Evolutionary conservation across 2,888 invertebrate species (phyloP).

Genomic region (Dasysyrphus albostriatus): DNA sequence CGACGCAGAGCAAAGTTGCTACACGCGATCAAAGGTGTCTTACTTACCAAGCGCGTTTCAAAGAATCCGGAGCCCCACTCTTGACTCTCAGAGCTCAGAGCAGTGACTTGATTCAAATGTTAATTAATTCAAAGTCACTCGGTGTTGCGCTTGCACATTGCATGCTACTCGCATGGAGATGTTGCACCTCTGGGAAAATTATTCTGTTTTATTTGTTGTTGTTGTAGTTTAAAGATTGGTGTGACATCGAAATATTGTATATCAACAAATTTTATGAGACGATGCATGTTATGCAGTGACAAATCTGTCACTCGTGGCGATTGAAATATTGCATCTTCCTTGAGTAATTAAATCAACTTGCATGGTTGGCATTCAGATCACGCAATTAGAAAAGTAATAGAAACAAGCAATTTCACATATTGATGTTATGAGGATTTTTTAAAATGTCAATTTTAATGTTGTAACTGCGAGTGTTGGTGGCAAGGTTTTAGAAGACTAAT

Average conservation of each 20-base stretch:
- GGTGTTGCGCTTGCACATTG: conserved; percentile 38
- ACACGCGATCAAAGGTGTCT: conserved; percentile 60
- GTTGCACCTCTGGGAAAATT: conserved; percentile 25
- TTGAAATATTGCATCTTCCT: conserved; percentile 1
- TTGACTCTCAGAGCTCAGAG: neutral
- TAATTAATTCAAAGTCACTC: conserved; percentile 67
- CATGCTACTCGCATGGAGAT: conserved; percentile 9
- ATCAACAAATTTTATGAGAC: neutral
- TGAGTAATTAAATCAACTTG: conserved; percentile 10
- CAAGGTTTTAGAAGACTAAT: too few relatives aligned
- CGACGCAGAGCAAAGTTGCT: conserved; percentile 4
- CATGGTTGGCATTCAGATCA: conserved; percentile 5
- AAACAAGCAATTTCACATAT: neutral
- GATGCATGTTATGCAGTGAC: conserved; percentile 24
- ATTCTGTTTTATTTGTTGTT: neutral
- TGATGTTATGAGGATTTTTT: neutral
- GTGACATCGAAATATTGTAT: conserved; percentile 33
- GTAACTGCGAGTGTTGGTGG: too few relatives aligned
- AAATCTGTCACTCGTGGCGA: conserved; percentile 27
- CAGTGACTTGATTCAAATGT: conserved; percentile 62
- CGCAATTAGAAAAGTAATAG: neutral
- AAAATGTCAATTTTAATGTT: conserved; percentile 9
- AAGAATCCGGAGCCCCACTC: conserved; percentile 23
- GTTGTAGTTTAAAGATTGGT: neutral
- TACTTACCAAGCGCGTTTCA: conserved; percentile 5